Evolutionary conservation across 2,113 vertebrate species (phyloP), one percentile per base, ranked within the genome.

Genomic region (Stegastes partitus): DNA sequence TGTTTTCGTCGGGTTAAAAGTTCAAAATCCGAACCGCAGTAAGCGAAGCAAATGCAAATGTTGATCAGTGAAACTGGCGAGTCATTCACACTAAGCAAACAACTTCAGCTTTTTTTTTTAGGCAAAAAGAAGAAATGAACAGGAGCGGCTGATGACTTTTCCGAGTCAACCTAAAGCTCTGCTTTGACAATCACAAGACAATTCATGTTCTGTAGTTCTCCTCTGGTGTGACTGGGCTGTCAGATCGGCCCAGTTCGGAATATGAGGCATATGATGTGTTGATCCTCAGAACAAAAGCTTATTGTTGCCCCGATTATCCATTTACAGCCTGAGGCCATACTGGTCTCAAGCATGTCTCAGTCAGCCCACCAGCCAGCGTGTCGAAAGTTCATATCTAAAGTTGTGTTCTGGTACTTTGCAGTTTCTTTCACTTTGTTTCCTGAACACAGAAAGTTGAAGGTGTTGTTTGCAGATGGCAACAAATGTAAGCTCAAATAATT

Each of bases 251-350:
- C 8, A 19, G 53, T 74, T 80, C 74, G 65, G 74, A 83, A 79
- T 67, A 61, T 74, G 75, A 91, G 84, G 87, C 87, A 89, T 91
- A 92, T 92, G 91, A 94, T 85, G 85, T 86, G 89, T 87, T 94
- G 91, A 93, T 91, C 89, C 84, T 63, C 37, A 31, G 68, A 93
- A 94, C 93, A 94, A 92, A 89, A 85, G 85, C 68, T 56, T 84
- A 86, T 89, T 95, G 93, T 93, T 89, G 58, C 51, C 56, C 71
- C 53, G 83, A 85, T 89, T 89, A 92, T 81, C 81, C 88, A 82
- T 79, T 87, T 82, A 57, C 49, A 53, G 74, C 76, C 71, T 2
- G 42, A 73, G 82, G 77, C 86, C 81, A 76, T 65, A 81, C 54
- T 63, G 66, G 83, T 67, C 83, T 76, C 72, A 83, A 87, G 69